phyloP scores from a whole-genome alignment of 2,113 vertebrate genomes.

The Mesitornis unicolor region DNA sequence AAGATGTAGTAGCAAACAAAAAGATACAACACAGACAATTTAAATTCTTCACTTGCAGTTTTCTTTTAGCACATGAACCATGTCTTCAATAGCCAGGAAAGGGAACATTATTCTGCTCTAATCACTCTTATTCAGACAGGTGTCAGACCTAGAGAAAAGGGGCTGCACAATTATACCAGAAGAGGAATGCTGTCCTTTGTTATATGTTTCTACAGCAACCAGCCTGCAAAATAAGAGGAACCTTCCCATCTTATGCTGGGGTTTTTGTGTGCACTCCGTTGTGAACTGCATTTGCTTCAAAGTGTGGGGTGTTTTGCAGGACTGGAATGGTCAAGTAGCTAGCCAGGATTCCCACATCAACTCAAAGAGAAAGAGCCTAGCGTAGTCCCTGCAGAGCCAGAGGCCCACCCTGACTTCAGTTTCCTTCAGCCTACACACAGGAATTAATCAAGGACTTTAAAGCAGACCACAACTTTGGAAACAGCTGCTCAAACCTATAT shows the following conservation, averaged over 20 bases:
- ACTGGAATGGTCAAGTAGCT: conserved; percentile 68
- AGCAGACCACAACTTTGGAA: conserved; percentile 67
- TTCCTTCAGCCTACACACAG: conserved; percentile 65
- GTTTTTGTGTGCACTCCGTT: conserved; percentile 77
- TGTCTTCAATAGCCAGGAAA: conserved; percentile 63
- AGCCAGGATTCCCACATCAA: conserved; percentile 70
- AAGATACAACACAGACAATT: conserved; percentile 69
- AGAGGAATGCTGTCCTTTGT: conserved; percentile 86
- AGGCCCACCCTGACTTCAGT: conserved; percentile 67
- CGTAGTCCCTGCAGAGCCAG: conserved; percentile 58
- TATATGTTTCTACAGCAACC: conserved; percentile 85
- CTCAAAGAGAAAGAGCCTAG: conserved; percentile 62
- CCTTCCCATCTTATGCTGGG: conserved; percentile 81
- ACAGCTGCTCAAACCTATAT: conserved; percentile 47
- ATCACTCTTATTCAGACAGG: conserved; percentile 80
- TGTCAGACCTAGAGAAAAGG: conserved; percentile 78
- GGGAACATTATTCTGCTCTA: conserved; percentile 73
- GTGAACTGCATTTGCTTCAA: conserved; percentile 79
- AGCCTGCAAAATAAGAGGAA: conserved; percentile 77
- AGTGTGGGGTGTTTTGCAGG: conserved; percentile 67
- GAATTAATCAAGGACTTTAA: conserved; percentile 72
- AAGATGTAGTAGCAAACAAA: conserved; percentile 77
- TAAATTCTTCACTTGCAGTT: conserved; percentile 73
- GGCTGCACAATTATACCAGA: conserved; percentile 83
- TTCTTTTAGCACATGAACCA: conserved; percentile 62